Conservation (phyloP, 2,113 vertebrate genomes). For the Phylloscopus trochiloides region DNA sequence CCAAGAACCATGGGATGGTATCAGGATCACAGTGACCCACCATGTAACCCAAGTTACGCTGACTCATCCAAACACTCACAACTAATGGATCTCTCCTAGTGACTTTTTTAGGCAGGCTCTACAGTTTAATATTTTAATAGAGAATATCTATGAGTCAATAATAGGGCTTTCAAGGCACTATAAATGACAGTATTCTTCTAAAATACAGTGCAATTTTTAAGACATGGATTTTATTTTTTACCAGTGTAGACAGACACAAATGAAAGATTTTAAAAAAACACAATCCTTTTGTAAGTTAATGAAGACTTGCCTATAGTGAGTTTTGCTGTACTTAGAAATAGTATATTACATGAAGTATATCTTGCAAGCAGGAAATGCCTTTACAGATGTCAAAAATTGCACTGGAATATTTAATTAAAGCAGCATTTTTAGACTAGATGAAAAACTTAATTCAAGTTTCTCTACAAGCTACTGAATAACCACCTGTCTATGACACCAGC, state of each 20-base stretch:
- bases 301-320: background rate
- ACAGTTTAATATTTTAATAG: background rate
- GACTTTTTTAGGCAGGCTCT: background rate
- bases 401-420: background rate
- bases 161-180: background rate
- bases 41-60: background rate
- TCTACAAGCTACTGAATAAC: background rate
- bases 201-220: background rate
- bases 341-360: background rate
- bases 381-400: background rate
- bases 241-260: background rate
- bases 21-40: background rate
- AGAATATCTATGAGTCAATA: background rate
- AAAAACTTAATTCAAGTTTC: background rate
- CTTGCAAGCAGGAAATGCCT: background rate
- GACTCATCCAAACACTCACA: background rate
- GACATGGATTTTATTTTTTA: background rate
- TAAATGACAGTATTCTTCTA: background rate
- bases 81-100: background rate
- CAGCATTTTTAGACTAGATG: background rate
- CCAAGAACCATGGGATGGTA: background rate
- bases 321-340: background rate
- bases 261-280: background rate
- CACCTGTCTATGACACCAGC: background rate
- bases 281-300: background rate